Evolutionary conservation across 1,140 invertebrate species (phyloP).

Genomic region (Conus betulinus): DNA sequence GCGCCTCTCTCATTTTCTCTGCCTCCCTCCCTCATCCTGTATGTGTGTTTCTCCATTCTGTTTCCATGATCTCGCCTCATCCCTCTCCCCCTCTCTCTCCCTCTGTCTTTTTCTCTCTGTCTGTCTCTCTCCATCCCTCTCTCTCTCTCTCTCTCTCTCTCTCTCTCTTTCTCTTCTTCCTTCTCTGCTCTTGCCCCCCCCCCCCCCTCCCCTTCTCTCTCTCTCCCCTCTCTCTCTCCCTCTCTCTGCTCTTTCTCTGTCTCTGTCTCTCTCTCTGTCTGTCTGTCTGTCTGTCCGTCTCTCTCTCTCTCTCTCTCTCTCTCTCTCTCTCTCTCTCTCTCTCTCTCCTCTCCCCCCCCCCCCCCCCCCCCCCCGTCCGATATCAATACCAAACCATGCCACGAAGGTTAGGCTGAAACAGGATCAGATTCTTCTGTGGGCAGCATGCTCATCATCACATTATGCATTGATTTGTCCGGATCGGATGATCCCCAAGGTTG

Average conservation of each 20-base stretch:
- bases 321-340: not conserved
- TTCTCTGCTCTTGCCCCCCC: not conserved
- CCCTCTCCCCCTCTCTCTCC: not conserved
- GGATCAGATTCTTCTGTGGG: no score
- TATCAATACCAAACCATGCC: no score
- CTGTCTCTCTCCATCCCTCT: not conserved
- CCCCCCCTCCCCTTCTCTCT: not conserved
- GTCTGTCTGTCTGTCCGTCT: not conserved
- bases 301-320: no score
- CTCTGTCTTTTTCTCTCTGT: not conserved
- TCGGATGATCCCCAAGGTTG: no score
- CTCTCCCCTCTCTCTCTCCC: not conserved
- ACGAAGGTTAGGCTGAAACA: no score
- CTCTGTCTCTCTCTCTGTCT: conserved; percentile 29
- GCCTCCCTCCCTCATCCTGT: not conserved
- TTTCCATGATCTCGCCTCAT: not conserved
- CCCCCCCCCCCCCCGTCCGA: not conserved
- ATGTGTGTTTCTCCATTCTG: no score
- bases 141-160: not conserved
- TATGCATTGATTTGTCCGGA: no score
- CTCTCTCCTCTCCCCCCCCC: conserved; percentile 30
- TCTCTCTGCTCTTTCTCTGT: not conserved
- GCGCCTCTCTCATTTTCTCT: not conserved
- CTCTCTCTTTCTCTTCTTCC: not conserved
- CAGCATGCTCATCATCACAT: no score